Percentiles rank a stretch among this genome's conserved stretches.
Conservation (phyloP, 2,888 invertebrate species). For the Nemapogon koenigi region DNA sequence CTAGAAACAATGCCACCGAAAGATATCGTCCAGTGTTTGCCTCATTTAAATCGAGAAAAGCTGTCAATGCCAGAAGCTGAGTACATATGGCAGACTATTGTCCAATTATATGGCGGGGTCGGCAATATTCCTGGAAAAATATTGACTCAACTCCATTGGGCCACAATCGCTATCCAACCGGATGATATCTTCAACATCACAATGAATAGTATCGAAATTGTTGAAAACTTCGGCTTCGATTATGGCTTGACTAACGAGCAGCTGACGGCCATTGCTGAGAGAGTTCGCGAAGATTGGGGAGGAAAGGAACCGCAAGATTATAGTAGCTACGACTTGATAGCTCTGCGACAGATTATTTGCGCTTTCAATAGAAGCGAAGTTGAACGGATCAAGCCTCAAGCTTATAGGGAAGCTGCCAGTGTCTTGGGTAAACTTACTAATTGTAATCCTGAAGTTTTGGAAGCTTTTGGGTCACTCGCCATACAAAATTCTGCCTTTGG, state of each 20-base stretch:
- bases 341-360: constrained; percentile 62
- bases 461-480: constrained; percentile 52
- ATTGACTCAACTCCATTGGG: constrained; percentile 47
- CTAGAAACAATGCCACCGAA: constrained; percentile 30
- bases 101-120: constrained; percentile 32
- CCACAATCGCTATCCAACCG: constrained; percentile 46
- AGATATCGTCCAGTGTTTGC: constrained; percentile 38
- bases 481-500: constrained; percentile 49
- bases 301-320: constrained; percentile 61
- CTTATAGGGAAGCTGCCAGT: constrained; percentile 54
- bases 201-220: constrained; percentile 54
- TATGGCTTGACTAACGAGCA: constrained; percentile 43
- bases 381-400: constrained; percentile 53
- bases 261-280: constrained; percentile 49
- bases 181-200: constrained; percentile 59
- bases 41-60: constrained; percentile 35
- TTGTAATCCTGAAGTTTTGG: constrained; percentile 44
- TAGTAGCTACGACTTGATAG: constrained; percentile 59
- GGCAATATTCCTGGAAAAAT: constrained; percentile 44
- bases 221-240: constrained; percentile 60
- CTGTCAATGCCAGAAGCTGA: constrained; percentile 30
- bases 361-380: constrained; percentile 61
- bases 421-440: constrained; percentile 47
- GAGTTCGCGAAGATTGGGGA: constrained; percentile 57
- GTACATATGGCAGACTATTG: constrained; percentile 40